Evolutionary conservation across 2,113 vertebrate species (phyloP).

Genomic region (Octodon degus): DNA sequence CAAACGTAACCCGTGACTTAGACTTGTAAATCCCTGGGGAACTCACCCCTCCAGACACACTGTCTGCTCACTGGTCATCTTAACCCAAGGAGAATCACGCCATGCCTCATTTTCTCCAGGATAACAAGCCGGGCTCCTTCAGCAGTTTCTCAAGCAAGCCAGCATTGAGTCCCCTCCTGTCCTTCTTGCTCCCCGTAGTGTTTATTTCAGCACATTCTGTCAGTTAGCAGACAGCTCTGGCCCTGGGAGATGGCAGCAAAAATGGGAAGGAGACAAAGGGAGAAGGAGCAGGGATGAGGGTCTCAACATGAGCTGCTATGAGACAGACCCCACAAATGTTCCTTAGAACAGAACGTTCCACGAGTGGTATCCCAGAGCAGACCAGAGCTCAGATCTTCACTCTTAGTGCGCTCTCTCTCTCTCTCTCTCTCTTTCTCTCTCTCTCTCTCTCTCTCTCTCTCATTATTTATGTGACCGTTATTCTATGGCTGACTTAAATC

Average conservation of each 20-base stretch:
- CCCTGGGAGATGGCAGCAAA: neutral
- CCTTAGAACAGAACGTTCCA: neutral
- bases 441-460: too few species aligned
- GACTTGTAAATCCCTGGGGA: neutral
- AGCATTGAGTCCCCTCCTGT: neutral
- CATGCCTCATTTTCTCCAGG: neutral
- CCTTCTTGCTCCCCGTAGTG: neutral
- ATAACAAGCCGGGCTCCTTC: neutral
- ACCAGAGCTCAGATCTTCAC: neutral
- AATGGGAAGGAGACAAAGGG: neutral
- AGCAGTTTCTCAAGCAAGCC: neutral
- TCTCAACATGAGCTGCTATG: neutral
- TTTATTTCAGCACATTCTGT: accelerated
- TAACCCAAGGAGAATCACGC: neutral
- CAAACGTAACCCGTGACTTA: neutral
- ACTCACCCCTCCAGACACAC: neutral
- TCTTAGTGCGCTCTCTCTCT: too few species aligned
- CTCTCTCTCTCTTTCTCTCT: too few species aligned
- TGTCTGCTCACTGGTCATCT: neutral
- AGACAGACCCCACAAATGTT: neutral
- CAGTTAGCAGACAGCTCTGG: neutral
- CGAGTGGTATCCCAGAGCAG: neutral
- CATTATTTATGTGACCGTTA: too few species aligned
- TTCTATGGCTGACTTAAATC: neutral
- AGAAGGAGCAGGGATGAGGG: neutral